Base-by-base conservation (phyloP, 2,113 vertebrate genomes). In the Sceloporus tristichus region DNA sequence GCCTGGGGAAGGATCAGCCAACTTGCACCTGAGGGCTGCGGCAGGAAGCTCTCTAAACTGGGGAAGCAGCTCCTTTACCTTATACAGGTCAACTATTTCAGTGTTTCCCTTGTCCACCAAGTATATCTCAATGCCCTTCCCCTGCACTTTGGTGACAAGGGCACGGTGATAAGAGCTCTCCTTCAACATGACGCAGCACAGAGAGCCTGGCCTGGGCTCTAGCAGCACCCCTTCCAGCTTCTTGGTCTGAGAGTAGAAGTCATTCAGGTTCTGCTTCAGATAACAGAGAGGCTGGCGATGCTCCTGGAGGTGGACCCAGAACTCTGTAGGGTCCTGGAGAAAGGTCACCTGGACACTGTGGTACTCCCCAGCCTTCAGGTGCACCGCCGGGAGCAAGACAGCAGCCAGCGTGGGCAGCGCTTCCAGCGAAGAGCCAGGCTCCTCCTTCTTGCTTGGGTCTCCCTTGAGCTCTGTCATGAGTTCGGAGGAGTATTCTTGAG, bases 41-140 rank as follows among this genome's bases (percentile, higher is more conserved):
- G 94, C 85, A 0, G 98, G 98, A 0, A 98, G 89, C 5, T 92
- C 94, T 93, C 92, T 96, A 53, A 98, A 98, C 27, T 89, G 93
- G 3, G 97, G 94, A 5, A 97, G 97, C 75, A 99, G 93, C 79
- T 94, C 95, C 62, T 94, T 96, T 38, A 99, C 90, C 0, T 95
- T 91, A 73, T 53, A 79, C 85, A 42, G 71, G 53, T 96, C 95
- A 87, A 99, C 96, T 1, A 89, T 85, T 91, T 98, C 97, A 0
- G 90, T 95, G 75, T 95, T 97, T 91, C 99, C 98, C 84, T 95
- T 96, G 91, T 99, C 99, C 9, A 98, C 91, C 87, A 98, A 95
- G 85, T 97, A 96, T n/a, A 98, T 95, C 42, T 98, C 96, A 21
- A 96, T 94, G 7, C 94, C 91, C 8, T 91, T 87, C 13, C 95